A percentile compares a stretch with the other conserved stretches of the same genome.
Conservation (phyloP, 2,888 invertebrate species). For the Smittia aterrima region DNA sequence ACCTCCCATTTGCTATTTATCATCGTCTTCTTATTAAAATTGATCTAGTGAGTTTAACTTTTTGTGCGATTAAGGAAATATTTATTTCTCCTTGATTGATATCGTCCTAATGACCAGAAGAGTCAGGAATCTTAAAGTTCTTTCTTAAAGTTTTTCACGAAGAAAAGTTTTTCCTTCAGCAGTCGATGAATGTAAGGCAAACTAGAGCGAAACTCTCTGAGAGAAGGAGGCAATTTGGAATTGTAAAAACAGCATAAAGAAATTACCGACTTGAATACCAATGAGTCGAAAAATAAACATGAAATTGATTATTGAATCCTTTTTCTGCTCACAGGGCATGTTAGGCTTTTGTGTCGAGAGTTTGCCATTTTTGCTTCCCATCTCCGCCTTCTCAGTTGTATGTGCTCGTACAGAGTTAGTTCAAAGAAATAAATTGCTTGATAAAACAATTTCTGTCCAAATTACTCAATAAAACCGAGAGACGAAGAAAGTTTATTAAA, state of each 20-base stretch:
- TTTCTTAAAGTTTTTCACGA: background rate
- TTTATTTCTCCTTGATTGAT: background rate
- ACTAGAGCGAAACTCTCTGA: conserved; percentile 2
- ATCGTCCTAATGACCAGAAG: background rate
- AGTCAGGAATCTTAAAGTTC: background rate
- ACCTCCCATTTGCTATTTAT: background rate
- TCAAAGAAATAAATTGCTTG: conserved; percentile 20
- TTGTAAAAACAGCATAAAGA: conserved; percentile 34
- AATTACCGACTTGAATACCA: conserved; percentile 33
- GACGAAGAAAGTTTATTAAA: conserved; percentile 3
- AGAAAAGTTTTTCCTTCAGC: background rate
- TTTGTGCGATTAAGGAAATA: background rate
- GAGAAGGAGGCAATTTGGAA: conserved; percentile 31
- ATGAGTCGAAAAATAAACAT: conserved; percentile 35
- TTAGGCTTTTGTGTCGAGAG: background rate
- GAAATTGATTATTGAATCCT: conserved; percentile 37
- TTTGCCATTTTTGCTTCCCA: background rate
- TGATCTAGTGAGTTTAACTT: background rate
- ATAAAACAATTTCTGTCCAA: conserved; percentile 36
- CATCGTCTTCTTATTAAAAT: background rate
- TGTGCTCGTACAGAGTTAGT: background rate
- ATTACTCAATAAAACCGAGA: conserved; percentile 11
- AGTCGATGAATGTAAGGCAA: background rate
- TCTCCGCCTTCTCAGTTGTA: background rate
- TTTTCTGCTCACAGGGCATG: conserved; percentile 13